Percentiles rank a stretch among this genome's conserved stretches.
These are phyloP conservation scores for Sweltsa coloradensis DNA, from an alignment of 1,140 invertebrate genomes.

Conservation along the genomic window DNA sequence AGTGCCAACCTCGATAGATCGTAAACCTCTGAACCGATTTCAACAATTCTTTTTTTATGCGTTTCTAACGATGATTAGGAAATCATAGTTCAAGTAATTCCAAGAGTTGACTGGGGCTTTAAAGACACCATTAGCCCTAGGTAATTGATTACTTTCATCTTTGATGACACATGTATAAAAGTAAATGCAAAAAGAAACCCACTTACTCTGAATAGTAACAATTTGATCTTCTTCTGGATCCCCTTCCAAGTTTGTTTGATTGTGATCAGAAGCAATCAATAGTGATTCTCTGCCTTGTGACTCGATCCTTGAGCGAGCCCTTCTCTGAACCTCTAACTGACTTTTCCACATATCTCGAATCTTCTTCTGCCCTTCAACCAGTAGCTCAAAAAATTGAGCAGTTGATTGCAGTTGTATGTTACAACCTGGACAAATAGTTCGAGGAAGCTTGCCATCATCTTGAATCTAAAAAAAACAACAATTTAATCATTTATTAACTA, in stretches of 20 bases:
- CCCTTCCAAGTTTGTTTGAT: slow-evolving; percentile 2
- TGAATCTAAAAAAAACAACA: slow-evolving; percentile 42
- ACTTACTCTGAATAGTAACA: slow-evolving; percentile 35
- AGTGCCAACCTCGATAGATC: too few relatives aligned
- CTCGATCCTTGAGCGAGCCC: slow-evolving; percentile 21
- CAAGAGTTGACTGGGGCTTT: too few relatives aligned
- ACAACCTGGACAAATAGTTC: slow-evolving; percentile 59
- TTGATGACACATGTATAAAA: background rate
- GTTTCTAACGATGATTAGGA: too few relatives aligned
- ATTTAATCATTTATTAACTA: too few relatives aligned
- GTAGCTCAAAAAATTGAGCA: slow-evolving; percentile 53
- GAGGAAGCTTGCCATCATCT: slow-evolving; percentile 52
- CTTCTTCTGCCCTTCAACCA: slow-evolving; percentile 50
- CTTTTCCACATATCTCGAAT: slow-evolving; percentile 36
- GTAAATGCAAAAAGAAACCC: slow-evolving; percentile 8
- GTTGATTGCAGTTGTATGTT: slow-evolving; percentile 58
- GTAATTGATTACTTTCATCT: too few relatives aligned
- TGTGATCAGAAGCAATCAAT: slow-evolving; percentile 16
- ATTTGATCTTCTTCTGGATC: slow-evolving; percentile 26
- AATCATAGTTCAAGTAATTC: too few relatives aligned
- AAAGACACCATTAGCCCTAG: too few relatives aligned
- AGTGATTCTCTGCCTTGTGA: slow-evolving; percentile 18
- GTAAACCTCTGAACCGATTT: too few relatives aligned
- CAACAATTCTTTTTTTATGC: too few relatives aligned
- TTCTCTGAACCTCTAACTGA: slow-evolving; percentile 22